Percentiles rank a stretch among this genome's conserved stretches.
Evolutionary conservation across 2,797 vertebrate genomes (phyloP).

Genomic region (Melanotaenia maccullochi): DNA sequence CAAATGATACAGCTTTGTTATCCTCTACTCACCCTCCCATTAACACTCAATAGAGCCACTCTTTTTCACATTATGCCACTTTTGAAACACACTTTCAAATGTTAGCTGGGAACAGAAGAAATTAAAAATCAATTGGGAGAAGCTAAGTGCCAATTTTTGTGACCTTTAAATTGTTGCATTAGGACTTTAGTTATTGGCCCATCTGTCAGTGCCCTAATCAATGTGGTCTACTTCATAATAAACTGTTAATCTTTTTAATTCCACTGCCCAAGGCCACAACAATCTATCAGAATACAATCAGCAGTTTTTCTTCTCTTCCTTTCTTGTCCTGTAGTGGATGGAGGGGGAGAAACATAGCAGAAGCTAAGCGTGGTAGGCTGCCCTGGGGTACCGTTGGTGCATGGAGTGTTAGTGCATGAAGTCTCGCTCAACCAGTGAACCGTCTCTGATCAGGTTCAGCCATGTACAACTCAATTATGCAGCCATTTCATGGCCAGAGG

Average conservation of each 20-base stretch:
- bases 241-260: slow-evolving; percentile 88
- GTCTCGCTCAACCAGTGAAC: slow-evolving; percentile 82
- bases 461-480: slow-evolving; percentile 85
- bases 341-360: slow-evolving; percentile 66
- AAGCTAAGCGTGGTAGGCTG: slow-evolving; percentile 59
- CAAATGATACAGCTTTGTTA: slow-evolving; percentile 59
- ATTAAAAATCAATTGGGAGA: slow-evolving; percentile 78
- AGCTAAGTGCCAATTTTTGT: slow-evolving; percentile 78
- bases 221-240: slow-evolving; percentile 83
- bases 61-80: slow-evolving; percentile 58
- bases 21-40: slow-evolving; percentile 61
- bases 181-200: slow-evolving; percentile 79
- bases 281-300: slow-evolving; percentile 87
- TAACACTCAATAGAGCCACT: slow-evolving; percentile 60
- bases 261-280: slow-evolving; percentile 81
- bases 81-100: slow-evolving; percentile 72
- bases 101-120: slow-evolving; percentile 66
- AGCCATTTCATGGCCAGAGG: slow-evolving; percentile 83
- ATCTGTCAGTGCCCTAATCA: slow-evolving; percentile 83
- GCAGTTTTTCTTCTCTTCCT: slow-evolving; percentile 60
- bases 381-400: slow-evolving; percentile 75
- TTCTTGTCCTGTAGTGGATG: slow-evolving; percentile 62
- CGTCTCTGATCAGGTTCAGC: slow-evolving; percentile 85
- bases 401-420: slow-evolving; percentile 75
- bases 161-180: slow-evolving; percentile 82